Evolutionary conservation across 2,888 invertebrate genomes (phyloP), one percentile per base, ranked within the genome.

Genomic region (Gisinianus flammeolus): DNA sequence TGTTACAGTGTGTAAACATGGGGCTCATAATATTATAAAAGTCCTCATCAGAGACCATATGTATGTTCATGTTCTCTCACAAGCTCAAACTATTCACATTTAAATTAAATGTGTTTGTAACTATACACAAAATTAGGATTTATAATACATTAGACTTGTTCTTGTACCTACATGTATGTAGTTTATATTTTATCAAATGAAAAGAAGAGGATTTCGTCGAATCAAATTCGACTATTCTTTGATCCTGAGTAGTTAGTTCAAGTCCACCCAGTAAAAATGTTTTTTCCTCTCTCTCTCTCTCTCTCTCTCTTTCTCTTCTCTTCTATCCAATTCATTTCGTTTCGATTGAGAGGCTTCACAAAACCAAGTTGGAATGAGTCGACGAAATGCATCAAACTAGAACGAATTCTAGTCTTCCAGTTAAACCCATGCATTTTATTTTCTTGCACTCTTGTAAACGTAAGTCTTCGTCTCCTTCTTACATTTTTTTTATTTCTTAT

Each of bases 341-440:
- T 70, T 62, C 70, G 62, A 76, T 26, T 76, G 26, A 62, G 76
- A 12, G 35, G 6, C 30, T 67, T 33, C 76, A 76, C 76, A 69
- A 31, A 72, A 72, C 72, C 28, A 28, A 72, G 56, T n/a, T 24
- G 66, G 78, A 68, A 80, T 80, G 80, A 80, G 78, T 80, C 76
- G 72, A 68, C 80, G 68, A 78, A 80, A 80, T 72, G 72, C 80
- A 78, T 6, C 56, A 78, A 80, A 77, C 76, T 80, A 78, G 80
- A 80, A 80, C 80, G 80, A 80, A 76, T 77, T 67, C 68, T 71
- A 78, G 64, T 62, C 30, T 71, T 71, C 66, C 54, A 67, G 66
- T 52, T 74, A 12, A 26, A 56, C 56, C 31, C 68, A n/a, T n/a
- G n/a, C n/a, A n/a, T n/a, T 71, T 54, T 56, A 71, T 68, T 71